phyloP scores from a whole-genome alignment of 2,888 invertebrate species.

The Zonitis immaculata region DNA sequence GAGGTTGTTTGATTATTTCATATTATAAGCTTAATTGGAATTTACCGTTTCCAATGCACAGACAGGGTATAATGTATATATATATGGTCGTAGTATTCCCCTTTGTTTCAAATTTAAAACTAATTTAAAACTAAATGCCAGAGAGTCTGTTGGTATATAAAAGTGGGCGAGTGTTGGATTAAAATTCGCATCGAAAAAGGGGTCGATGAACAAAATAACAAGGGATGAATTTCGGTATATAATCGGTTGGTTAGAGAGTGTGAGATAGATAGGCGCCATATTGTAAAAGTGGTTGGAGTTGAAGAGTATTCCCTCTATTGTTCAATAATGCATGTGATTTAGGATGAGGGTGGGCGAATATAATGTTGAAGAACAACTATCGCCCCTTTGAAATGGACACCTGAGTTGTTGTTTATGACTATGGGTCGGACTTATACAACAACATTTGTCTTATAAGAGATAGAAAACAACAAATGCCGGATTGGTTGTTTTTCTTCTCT shows the following conservation, averaged over 20 bases:
- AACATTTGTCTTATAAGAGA: constrained; percentile 42
- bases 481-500: constrained; percentile 29
- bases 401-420: constrained; percentile 38
- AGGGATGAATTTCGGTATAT: no score
- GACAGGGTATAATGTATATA: no score
- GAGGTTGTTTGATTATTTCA: constrained; percentile 25
- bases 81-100: constrained; percentile 25
- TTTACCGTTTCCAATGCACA: constrained; percentile 38
- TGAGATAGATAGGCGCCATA: no score
- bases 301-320: constrained; percentile 41
- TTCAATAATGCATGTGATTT: constrained; percentile 47
- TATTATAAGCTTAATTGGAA: constrained; percentile 33
- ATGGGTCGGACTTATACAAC: constrained; percentile 36
- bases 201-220: no score
- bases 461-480: no score
- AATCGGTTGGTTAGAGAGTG: no score
- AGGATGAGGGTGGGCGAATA: constrained; percentile 38
- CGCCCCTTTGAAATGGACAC: constrained; percentile 34
- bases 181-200: constrained; percentile 37
- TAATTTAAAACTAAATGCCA: constrained; percentile 36
- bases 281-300: constrained; percentile 36
- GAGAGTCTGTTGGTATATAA: constrained; percentile 25
- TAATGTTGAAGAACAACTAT: no score
- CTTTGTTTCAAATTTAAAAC: constrained; percentile 38
- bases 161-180: constrained; percentile 29